Evolutionary conservation across 37 sponge, comb jelly and placozoan genomes (phyloP).

Genomic region (Ephydatia muelleri): DNA sequence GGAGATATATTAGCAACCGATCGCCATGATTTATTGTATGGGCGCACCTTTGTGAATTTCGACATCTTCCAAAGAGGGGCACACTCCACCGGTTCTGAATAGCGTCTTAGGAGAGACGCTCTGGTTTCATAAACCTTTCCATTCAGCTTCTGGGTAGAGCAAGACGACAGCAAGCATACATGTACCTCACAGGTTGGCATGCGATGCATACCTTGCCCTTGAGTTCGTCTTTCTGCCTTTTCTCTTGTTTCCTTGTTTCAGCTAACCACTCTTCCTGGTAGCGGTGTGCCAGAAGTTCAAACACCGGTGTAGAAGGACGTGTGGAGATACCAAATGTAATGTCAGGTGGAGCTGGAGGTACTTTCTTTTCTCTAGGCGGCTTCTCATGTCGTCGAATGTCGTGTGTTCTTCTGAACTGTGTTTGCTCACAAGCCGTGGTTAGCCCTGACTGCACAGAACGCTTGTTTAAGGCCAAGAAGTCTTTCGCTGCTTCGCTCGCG

Average conservation of each 20-base stretch:
- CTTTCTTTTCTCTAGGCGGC: background rate
- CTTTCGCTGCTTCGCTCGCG: conserved; percentile 51
- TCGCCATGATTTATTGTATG: background rate
- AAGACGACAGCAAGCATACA: background rate
- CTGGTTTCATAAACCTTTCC: conserved; percentile 80
- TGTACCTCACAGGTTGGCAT: no score
- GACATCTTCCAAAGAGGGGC: conserved; percentile 77
- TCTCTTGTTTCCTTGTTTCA: conserved; percentile 49
- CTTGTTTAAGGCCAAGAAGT: conserved; percentile 84
- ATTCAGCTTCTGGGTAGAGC: conserved; percentile 30
- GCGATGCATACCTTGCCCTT: conserved; percentile 30
- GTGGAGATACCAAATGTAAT: conserved; percentile 84
- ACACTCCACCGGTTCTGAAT: conserved; percentile 77
- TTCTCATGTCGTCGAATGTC: conserved; percentile 70
- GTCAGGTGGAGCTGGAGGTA: conserved; percentile 39
- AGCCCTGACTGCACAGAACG: conserved; percentile 74
- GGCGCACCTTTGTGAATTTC: conserved; percentile 63
- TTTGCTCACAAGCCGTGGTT: conserved; percentile 90
- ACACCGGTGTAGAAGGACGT: conserved; percentile 90
- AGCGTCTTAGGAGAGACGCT: conserved; percentile 73
- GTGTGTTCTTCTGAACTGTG: conserved; percentile 80
- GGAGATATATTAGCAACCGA: background rate
- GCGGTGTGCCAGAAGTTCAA: conserved; percentile 74
- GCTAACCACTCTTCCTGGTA: conserved; percentile 85
- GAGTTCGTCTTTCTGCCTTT: conserved; percentile 31